Evolutionary conservation across 2,113 vertebrate genomes (phyloP), one percentile per base, ranked within the genome.

Genomic region (Plotosus lineatus): DNA sequence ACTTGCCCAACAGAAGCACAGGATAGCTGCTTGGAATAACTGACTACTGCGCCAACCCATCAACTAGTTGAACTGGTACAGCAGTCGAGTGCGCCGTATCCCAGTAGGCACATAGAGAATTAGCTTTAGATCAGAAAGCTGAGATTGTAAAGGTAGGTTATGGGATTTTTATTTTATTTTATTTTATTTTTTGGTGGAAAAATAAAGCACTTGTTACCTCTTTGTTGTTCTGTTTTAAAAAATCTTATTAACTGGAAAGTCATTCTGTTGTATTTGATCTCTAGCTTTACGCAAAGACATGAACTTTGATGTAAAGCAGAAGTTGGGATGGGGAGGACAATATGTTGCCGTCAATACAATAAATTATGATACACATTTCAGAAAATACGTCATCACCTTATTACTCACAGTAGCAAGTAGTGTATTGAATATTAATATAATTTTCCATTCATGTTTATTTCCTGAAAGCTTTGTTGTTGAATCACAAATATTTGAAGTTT

Each of bases 41-140:
- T 75, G 76, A 86, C 71, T 79, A 40, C 68, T 76, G 77, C 78
- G 73, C 11, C 1, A 36, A 83, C 80, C 85, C 81, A 84, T 89
- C 88, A 68, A 51, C 77, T 60, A 84, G 79, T 85, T 77, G 66
- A 89, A 75, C 88, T 84, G 76, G 60, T 82, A n/a, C 14, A 48
- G 75, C 66, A 65, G 60, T 40, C 14, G 63, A 71, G 77, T 51
- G 55, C 73, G 50, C 66, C 23, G 38, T 56, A 26, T 77, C 33
- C 78, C 46, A 12, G 28, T 31, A 63, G 51, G 73, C 63, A 75
- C 68, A 82, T 51, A 82, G 72, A 6, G 68, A 48, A 46, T 76
- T 31, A 38, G 11, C 42, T 36, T 77, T 82, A 44, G 48, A 46
- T 56, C 4, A 8, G n/a, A 23, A 33, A 36, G 8, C 5, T 1